Conservation (phyloP, 2,888 invertebrate genomes). For the Drosophila barbarae region DNA sequence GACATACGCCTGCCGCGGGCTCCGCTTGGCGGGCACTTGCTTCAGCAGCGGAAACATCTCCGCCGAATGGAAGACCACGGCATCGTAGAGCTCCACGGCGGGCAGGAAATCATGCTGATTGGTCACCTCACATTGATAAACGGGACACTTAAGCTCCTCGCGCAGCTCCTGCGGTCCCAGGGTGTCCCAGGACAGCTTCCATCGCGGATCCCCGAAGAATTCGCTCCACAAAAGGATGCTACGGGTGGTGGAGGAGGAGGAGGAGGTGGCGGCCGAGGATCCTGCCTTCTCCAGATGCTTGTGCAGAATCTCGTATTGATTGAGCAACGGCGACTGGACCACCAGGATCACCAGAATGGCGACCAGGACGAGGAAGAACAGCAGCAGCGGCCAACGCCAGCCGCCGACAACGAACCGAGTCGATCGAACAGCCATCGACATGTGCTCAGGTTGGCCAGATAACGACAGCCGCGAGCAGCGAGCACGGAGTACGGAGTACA, state of each 20-base stretch:
- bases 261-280: background rate
- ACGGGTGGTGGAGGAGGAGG: conserved; percentile 22
- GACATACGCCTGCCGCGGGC: conserved; percentile 80
- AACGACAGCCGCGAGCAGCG: background rate
- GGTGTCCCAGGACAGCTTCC: conserved; percentile 70
- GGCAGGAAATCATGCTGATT: conserved; percentile 74
- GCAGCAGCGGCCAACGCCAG: conserved; percentile 26
- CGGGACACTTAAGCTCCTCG: conserved; percentile 73
- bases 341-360: conserved; percentile 78
- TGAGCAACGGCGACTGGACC: conserved; percentile 63
- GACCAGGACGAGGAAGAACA: conserved; percentile 75
- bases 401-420: conserved; percentile 22
- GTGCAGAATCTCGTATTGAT: conserved; percentile 71
- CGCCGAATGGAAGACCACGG: conserved; percentile 81
- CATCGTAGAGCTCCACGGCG: conserved; percentile 80
- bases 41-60: conserved; percentile 74
- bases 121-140: conserved; percentile 80
- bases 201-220: conserved; percentile 73
- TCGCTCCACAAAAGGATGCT: conserved; percentile 76
- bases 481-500: background rate
- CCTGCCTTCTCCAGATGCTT: conserved; percentile 39
- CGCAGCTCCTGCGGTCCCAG: conserved; percentile 68
- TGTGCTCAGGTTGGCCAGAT: conserved; percentile 38
- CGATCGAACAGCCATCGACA: conserved; percentile 41
- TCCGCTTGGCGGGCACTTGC: conserved; percentile 78